These are phyloP conservation scores for Proterorhinus semilunaris DNA, from an alignment of 2,113 vertebrate genomes.

Conservation along the genomic window DNA sequence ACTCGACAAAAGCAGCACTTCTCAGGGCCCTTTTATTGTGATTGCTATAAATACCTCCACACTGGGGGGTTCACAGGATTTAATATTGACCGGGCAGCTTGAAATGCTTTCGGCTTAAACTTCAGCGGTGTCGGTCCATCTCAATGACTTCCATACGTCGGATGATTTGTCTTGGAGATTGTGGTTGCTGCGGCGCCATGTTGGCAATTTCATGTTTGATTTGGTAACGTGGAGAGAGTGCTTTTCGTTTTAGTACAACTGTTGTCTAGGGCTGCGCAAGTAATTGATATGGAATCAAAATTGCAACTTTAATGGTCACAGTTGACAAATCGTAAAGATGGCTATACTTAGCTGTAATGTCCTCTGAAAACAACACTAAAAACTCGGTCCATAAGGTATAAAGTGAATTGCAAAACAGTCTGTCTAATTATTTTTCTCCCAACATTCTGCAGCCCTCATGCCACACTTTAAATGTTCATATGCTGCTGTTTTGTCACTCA, in stretches of 20 bases:
- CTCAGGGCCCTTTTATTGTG: constrained; percentile 39
- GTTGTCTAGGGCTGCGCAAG: no score
- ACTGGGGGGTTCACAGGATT: constrained; percentile 32
- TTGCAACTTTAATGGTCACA: not conserved
- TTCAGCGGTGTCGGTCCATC: constrained; percentile 24
- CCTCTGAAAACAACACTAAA: no score
- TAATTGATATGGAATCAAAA: no score
- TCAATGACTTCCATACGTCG: constrained; percentile 50
- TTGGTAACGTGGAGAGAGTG: constrained; percentile 17
- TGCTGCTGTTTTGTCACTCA: no score
- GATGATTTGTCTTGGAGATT: constrained; percentile 20
- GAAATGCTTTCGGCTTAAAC: constrained; percentile 42
- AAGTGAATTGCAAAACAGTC: no score
- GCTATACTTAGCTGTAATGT: no score
- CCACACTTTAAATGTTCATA: no score
- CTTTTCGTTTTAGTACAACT: not conserved
- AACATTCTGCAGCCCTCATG: no score
- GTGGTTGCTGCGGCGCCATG: constrained; percentile 14
- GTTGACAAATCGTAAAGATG: no score
- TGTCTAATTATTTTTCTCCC: no score
- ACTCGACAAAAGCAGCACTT: constrained; percentile 49
- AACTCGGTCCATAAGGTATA: no score
- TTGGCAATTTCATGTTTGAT: not conserved
- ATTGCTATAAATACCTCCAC: constrained; percentile 50
- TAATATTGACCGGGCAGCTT: constrained; percentile 37